Percentiles rank a stretch among this genome's conserved stretches.
These are phyloP conservation scores for Polylopha cassiicola DNA, from an alignment of 2,888 invertebrate species.

Conservation along the genomic window DNA sequence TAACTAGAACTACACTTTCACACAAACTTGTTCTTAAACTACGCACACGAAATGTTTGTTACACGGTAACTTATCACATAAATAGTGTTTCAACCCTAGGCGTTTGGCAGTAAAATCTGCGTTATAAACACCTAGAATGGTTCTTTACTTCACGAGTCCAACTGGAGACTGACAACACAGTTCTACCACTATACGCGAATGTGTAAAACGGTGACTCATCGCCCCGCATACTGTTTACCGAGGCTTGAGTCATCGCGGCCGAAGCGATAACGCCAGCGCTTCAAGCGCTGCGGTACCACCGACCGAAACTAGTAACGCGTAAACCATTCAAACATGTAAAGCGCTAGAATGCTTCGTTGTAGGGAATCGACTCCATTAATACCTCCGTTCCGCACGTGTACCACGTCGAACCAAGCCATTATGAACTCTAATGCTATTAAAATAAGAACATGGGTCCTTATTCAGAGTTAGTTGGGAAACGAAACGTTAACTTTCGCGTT, in stretches of 20 bases:
- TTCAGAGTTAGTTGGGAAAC: constrained; percentile 35
- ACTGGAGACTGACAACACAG: constrained; percentile 76
- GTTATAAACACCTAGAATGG: constrained; percentile 66
- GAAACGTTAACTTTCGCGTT: constrained; percentile 73
- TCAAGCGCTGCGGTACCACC: constrained; percentile 51
- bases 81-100: constrained; percentile 50
- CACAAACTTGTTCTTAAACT: constrained; percentile 58
- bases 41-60: constrained; percentile 45
- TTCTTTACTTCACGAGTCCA: constrained; percentile 69
- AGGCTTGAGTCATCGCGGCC: constrained; percentile 73
- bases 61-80: constrained; percentile 46
- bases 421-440: constrained; percentile 36
- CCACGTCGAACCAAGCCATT: constrained; percentile 39
- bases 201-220: constrained; percentile 78
- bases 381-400: constrained; percentile 75
- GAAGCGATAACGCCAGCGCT: constrained; percentile 50
- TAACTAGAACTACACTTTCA: constrained; percentile 70
- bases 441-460: constrained; percentile 35
- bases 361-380: constrained; percentile 68
- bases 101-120: constrained; percentile 67
- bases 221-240: constrained; percentile 78
- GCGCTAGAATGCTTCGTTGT: constrained; percentile 60
- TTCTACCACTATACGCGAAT: constrained; percentile 77
- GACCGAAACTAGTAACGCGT: constrained; percentile 29
- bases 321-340: constrained; percentile 41